Evolutionary conservation across 2,113 vertebrate species (phyloP).

Genomic region (Platysternon megacephalum): DNA sequence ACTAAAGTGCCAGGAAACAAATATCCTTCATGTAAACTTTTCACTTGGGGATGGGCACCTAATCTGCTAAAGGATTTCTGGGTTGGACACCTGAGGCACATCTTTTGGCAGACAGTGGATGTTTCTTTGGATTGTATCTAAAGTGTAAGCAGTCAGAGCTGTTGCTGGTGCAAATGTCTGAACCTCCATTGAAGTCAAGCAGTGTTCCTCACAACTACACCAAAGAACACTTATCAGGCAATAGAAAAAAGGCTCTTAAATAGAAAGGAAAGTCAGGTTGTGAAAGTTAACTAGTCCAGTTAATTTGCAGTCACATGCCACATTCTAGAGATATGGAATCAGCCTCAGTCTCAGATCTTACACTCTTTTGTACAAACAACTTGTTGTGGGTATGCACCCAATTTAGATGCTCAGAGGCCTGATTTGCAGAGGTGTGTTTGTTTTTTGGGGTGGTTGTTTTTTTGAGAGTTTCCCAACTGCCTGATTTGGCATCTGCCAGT

Average conservation of each 20-base stretch:
- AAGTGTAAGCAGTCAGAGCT: background rate
- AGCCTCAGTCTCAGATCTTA: background rate
- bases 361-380: background rate
- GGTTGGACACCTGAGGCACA: background rate
- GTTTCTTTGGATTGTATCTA: background rate
- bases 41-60: background rate
- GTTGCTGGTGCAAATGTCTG: background rate
- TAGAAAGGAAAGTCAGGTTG: conserved; percentile 5
- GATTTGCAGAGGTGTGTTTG: background rate
- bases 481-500: background rate
- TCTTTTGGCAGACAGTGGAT: conserved; percentile 4
- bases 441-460: background rate
- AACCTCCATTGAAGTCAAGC: background rate
- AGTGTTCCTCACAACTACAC: background rate
- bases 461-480: background rate
- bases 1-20: background rate
- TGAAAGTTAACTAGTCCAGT: background rate
- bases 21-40: background rate
- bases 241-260: background rate
- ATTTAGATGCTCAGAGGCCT: background rate
- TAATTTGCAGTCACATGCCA: background rate
- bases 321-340: background rate
- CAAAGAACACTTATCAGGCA: background rate
- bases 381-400: background rate
- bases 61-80: background rate